Evolutionary conservation across 2,113 vertebrate species (phyloP).

Genomic region (Dendropsophus ebraccatus): DNA sequence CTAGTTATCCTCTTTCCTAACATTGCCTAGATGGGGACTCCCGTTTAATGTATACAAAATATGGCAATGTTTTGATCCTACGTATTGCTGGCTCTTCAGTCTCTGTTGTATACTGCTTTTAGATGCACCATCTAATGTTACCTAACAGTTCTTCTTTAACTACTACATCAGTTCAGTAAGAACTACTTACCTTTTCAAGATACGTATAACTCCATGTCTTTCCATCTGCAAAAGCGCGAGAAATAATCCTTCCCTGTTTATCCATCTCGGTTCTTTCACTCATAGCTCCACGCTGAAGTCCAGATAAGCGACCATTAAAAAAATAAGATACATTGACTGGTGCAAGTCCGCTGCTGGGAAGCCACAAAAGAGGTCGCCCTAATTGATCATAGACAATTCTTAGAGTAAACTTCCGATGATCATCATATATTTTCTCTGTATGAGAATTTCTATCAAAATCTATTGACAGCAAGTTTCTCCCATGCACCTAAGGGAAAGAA

Average conservation of each 20-base stretch:
- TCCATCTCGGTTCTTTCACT: slow-evolving; percentile 94
- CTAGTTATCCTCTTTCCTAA: too few species aligned
- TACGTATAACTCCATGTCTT: slow-evolving; percentile 99
- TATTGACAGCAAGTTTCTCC: slow-evolving; percentile 85
- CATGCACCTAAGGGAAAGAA: too few species aligned
- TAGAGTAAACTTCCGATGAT: slow-evolving; percentile 95
- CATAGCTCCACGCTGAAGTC: slow-evolving; percentile 95
- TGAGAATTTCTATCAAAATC: slow-evolving; percentile 97
- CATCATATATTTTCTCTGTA: slow-evolving; percentile 98
- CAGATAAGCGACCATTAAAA: slow-evolving; percentile 87
- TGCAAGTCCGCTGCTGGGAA: slow-evolving; percentile 94
- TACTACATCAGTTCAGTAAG: background rate
- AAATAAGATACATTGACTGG: slow-evolving; percentile 97
- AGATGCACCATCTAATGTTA: too few species aligned
- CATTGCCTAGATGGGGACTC: too few species aligned
- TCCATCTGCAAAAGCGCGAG: slow-evolving; percentile 93
- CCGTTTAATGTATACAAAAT: too few species aligned
- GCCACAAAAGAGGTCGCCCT: slow-evolving; percentile 94
- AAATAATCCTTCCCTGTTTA: slow-evolving; percentile 87
- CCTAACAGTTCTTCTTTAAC: background rate
- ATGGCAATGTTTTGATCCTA: too few species aligned
- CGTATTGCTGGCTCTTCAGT: too few species aligned
- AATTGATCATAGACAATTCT: slow-evolving; percentile 96
- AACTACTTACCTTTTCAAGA: slow-evolving; percentile 87
- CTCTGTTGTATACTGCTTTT: background rate